Percentiles rank a stretch among this genome's conserved stretches.
Conservation (phyloP, 2,797 vertebrate species). For the Premnoplex brunnescens region DNA sequence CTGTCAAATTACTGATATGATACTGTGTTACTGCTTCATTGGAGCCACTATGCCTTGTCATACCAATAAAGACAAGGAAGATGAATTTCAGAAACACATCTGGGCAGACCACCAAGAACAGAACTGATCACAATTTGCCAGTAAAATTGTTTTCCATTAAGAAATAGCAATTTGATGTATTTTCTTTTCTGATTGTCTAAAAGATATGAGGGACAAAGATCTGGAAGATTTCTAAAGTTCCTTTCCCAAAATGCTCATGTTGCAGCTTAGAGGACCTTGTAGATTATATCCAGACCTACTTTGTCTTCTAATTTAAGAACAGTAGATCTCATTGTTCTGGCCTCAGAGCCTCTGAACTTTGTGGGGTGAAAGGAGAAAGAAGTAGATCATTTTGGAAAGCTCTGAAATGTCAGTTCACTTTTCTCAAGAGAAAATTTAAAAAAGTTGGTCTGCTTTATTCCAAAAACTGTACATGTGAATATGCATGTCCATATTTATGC, state of each 20-base stretch:
- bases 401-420: background rate
- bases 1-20: conserved; percentile 25
- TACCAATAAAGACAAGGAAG: background rate
- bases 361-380: background rate
- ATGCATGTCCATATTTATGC: background rate
- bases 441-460: background rate
- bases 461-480: background rate
- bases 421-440: background rate
- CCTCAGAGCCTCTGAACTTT: background rate
- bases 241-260: background rate
- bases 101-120: background rate
- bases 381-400: background rate
- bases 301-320: background rate
- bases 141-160: background rate
- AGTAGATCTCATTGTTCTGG: background rate
- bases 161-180: background rate
- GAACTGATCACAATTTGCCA: background rate
- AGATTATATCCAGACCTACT: background rate
- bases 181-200: background rate
- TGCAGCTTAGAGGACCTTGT: background rate
- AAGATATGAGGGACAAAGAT: background rate
- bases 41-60: background rate
- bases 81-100: background rate
- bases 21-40: background rate
- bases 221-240: background rate